These are phyloP conservation scores for Garra rufa DNA, from an alignment of 2,113 vertebrate species.

Conservation along the genomic window DNA sequence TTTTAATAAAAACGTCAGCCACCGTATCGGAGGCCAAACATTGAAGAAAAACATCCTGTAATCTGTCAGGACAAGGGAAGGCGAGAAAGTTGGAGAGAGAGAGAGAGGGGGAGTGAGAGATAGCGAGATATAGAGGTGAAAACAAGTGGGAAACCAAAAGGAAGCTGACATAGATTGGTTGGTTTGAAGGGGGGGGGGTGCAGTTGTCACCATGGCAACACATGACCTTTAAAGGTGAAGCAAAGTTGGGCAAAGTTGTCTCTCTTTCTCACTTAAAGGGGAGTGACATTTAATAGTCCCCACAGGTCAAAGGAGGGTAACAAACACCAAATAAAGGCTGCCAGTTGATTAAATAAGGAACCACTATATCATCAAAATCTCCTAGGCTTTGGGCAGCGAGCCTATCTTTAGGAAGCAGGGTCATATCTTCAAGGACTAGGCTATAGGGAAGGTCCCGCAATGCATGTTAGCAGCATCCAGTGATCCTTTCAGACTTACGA, in stretches of 20 bases:
- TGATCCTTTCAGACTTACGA: slow-evolving; percentile 10
- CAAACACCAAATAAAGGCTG: slow-evolving; percentile 79
- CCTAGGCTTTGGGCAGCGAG: slow-evolving; percentile 46
- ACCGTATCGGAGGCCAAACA: slow-evolving; percentile 64
- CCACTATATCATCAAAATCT: slow-evolving; percentile 60
- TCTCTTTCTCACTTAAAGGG: slow-evolving; percentile 78
- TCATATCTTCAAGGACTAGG: slow-evolving; percentile 49
- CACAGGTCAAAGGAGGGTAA: slow-evolving; percentile 76
- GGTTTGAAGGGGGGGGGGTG: slow-evolving; percentile 42
- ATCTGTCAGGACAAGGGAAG: slow-evolving; percentile 41
- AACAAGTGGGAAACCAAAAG: slow-evolving; percentile 40
- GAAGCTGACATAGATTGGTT: slow-evolving; percentile 25
- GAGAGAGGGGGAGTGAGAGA: slow-evolving; percentile 14
- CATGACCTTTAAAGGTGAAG: slow-evolving; percentile 78
- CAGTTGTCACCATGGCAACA: slow-evolving; percentile 64
- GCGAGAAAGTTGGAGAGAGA: slow-evolving; percentile 15
- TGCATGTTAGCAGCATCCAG: slow-evolving; percentile 7
- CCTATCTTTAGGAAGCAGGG: slow-evolving; percentile 50
- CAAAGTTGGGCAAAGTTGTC: slow-evolving; percentile 77
- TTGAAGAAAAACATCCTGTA: slow-evolving; percentile 59
- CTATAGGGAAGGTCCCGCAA: background rate
- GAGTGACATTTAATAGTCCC: slow-evolving; percentile 81
- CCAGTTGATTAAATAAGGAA: slow-evolving; percentile 68
- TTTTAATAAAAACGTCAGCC: slow-evolving; percentile 73
- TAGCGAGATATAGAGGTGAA: slow-evolving; percentile 35